phyloP scores from a whole-genome alignment of 2,888 invertebrate genomes.

The Campaea margaritaria region DNA sequence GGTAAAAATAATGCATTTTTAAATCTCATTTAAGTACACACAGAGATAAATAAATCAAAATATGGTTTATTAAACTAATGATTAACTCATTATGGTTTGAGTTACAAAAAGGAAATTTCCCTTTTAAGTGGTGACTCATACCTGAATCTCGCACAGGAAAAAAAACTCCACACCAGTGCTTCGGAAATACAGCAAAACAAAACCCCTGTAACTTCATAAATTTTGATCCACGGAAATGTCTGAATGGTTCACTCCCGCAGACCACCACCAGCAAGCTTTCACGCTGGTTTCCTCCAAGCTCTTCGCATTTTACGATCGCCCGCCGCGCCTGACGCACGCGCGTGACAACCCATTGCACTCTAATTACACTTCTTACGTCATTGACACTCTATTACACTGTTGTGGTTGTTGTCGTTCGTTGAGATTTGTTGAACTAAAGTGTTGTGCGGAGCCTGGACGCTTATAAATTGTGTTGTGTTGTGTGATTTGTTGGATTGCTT shows the following conservation, averaged over 20 bases:
- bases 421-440: constrained; percentile 18
- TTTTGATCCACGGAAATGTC: too few species aligned
- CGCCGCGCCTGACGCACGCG: constrained; percentile 22
- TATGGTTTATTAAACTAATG: too few species aligned
- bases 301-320: constrained; percentile 20
- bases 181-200: too few species aligned
- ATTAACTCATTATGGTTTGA: too few species aligned
- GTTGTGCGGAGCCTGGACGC: constrained; percentile 26
- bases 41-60: too few species aligned
- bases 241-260: constrained; percentile 8
- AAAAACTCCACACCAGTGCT: too few species aligned
- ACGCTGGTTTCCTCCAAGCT: constrained; percentile 24
- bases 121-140: too few species aligned
- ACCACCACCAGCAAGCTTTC: constrained; percentile 29
- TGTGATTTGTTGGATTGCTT: constrained; percentile 37
- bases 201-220: too few species aligned
- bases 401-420: background rate
- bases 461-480: constrained; percentile 32
- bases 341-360: background rate
- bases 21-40: too few species aligned
- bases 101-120: too few species aligned
- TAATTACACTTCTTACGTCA: constrained; percentile 6
- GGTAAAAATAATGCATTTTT: too few species aligned
- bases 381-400: constrained; percentile 1
- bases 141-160: too few species aligned